Base-by-base conservation (phyloP, 2,797 vertebrate genomes). In the Syngnathus rostellatus region DNA sequence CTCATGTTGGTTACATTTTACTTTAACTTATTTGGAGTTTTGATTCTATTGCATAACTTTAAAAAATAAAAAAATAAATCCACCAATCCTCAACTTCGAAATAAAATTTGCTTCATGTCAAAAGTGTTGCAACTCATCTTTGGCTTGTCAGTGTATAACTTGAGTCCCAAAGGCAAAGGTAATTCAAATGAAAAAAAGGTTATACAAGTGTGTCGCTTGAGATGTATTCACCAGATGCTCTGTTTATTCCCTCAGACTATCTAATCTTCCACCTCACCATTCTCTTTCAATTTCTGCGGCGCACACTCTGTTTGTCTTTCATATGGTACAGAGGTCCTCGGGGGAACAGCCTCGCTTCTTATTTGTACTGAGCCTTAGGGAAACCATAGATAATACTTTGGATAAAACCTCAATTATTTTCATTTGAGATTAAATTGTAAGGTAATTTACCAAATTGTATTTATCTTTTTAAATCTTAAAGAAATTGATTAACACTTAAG, bases 231-330 rank as follows among this genome's bases (percentile, higher is more conserved):
- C 76, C 54, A 55, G 62, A 72, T 63, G 31, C 64, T 2, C 3
- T 40, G 63, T 57, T 65, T 55, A 17, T 85, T 83, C 79, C 74
- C 70, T 9, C n/a, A 72, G 72, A 67, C 78, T 74, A 77, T 72
- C 76, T 80, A 69, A 83, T 81, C 75, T 75, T 72, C 75, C 72
- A 71, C 69, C 73, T 75, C 70, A 62, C 66, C 63, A 63, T 66
- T 63, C 66, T 74, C 75, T 77, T 79, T 79, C 79, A 77, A 73
- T 83, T 83, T 79, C 77, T 71, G 71, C 76, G 55, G 62, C 7
- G 39, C 67, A 62, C 21, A 11, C 58, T 38, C 57, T 62, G 72
- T 79, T 79, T 78, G 77, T 68, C 75, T 82, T 77, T 82, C 75
- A 78, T 75, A 79, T 77, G 66, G 71, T 72, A 77, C 68, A 62